Evolutionary conservation across 1,140 invertebrate genomes (phyloP).

Genomic region (Zophobas morio): DNA sequence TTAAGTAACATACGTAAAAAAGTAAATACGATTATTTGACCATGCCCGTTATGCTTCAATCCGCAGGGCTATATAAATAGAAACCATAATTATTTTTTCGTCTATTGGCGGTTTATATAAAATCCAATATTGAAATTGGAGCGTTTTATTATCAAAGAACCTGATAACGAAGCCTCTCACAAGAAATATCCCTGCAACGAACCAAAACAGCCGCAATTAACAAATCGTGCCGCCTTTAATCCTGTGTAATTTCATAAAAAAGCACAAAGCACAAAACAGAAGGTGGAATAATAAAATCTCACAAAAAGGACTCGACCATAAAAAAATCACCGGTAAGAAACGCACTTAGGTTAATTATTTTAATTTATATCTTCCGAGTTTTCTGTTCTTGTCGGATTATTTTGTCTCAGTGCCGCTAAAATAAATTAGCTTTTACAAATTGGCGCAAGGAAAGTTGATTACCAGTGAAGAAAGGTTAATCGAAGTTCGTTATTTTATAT

Average conservation of each 20-base stretch:
- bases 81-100: no score
- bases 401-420: conserved; percentile 46
- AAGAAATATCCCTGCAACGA: no score
- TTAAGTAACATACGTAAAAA: no score
- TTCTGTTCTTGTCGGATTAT: conserved; percentile 51
- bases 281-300: conserved; percentile 49
- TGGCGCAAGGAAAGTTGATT: conserved; percentile 52
- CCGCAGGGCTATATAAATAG: no score
- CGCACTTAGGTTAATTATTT: conserved; percentile 52
- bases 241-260: conserved; percentile 20
- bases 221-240: conserved; percentile 12
- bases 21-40: no score
- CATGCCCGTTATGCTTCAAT: no score
- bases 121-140: no score
- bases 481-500: conserved; percentile 42
- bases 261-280: conserved; percentile 45
- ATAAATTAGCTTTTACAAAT: conserved; percentile 51
- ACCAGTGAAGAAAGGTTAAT: conserved; percentile 27
- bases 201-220: neutral
- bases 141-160: no score
- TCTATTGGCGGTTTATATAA: no score
- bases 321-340: conserved; percentile 41
- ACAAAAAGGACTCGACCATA: conserved; percentile 30
- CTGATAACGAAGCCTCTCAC: no score
- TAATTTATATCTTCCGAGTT: conserved; percentile 48